Conservation (phyloP, 2,113 vertebrate genomes). For the Colossoma macropomum region DNA sequence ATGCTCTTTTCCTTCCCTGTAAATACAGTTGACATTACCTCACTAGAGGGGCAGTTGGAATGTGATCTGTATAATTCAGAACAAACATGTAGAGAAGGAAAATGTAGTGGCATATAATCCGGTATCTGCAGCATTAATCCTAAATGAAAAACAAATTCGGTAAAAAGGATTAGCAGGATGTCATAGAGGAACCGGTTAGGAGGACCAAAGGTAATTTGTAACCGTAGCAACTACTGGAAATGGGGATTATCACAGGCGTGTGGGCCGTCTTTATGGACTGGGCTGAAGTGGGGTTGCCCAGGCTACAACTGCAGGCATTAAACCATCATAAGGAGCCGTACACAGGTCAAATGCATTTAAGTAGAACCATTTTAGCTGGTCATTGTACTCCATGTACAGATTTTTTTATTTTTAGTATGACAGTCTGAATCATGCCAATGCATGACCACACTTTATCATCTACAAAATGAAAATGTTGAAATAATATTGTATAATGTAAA, state of each 20-base stretch:
- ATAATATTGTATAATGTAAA: not conserved
- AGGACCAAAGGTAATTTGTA: conserved; percentile 92
- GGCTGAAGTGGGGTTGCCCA: conserved; percentile 60
- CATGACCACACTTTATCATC: not conserved
- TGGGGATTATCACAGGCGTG: conserved; percentile 88
- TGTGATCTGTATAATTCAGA: conserved; percentile 63
- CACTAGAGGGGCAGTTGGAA: conserved; percentile 55
- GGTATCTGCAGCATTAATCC: conserved; percentile 79
- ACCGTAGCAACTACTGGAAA: conserved; percentile 96
- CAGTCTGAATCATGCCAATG: not conserved
- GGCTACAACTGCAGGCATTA: conserved; percentile 56
- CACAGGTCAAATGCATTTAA: conserved; percentile 48
- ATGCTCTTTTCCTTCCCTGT: not conserved
- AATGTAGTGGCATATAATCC: conserved; percentile 70
- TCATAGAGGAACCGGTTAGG: conserved; percentile 92
- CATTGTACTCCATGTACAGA: not conserved
- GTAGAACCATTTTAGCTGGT: conserved; percentile 17
- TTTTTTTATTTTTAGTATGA: not conserved
- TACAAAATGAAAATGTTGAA: not conserved
- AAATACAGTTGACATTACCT: conserved; percentile 1
- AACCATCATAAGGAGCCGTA: conserved; percentile 48
- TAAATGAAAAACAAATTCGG: conserved; percentile 85
- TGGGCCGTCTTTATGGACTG: conserved; percentile 81
- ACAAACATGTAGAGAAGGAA: conserved; percentile 72
- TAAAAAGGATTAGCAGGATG: conserved; percentile 83